Base-by-base conservation (phyloP, 2,888 invertebrate genomes). In the Coecobrya sp. region DNA sequence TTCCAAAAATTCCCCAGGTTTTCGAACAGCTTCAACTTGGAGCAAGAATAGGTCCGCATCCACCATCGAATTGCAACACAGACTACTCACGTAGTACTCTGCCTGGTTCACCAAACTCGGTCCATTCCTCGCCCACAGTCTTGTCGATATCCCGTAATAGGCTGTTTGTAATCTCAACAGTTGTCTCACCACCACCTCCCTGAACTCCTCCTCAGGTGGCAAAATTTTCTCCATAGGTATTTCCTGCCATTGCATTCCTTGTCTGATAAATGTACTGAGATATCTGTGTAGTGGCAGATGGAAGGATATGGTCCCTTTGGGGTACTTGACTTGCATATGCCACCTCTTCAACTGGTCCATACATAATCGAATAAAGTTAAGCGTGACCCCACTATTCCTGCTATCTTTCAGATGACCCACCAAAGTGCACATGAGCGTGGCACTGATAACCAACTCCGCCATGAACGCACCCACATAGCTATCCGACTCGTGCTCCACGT, bases 381-480 rank as follows among this genome's bases (percentile, higher is more conserved):
- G 97, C 73, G 98, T 98, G 49, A 98, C 96, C 93, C 97, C 96
- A 11, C 95, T 94, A 25, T 97, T 97, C 95, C 97, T 97, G 94
- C 96, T 96, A 95, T 97, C 97, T 91, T 97, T 97, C 52, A 98
- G 96, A 96, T 99, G 99, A 79, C 98, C 97, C 89, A 99, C 97
- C 90, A 99, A 97, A n/a, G 98, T 98, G 99, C 99, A 99, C 99
- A 99, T 99, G 0, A 99, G 99, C 96, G 99, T 98, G 7, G 99
- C 98, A 95, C 98, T 98, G 19, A 99, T 99, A 96, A 99, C 99
- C 95, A 99, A 96, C 96, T 99, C 99, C 94, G 99, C 99, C 93
- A 98, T 98, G 96, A 99, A 99, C 36, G 99, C 99, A 68, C 99
- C 99, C 96, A 99, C 99, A 96, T 99, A 99, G 27, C 99, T 98